A percentile compares a stretch with the other conserved stretches of the same genome.
Conservation (phyloP, 2,797 vertebrate genomes). For the Gorsachius magnificus region DNA sequence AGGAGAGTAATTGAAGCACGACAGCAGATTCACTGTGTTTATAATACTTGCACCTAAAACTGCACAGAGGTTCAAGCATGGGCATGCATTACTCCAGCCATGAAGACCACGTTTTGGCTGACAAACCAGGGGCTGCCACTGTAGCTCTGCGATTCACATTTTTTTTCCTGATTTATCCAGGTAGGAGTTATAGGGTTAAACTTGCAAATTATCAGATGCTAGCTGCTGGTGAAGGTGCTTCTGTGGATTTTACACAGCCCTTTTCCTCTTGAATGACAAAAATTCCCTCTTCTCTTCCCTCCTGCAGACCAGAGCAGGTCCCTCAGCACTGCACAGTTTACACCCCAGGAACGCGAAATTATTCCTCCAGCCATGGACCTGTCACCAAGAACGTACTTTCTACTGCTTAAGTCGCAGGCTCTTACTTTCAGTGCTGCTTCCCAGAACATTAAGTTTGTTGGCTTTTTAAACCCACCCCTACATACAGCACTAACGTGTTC, state of each 20-base stretch:
- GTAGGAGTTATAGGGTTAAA: background rate
- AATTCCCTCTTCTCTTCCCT: background rate
- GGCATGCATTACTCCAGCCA: accelerated
- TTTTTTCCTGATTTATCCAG: background rate
- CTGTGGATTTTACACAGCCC: background rate
- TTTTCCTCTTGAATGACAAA: background rate
- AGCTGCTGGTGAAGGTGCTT: background rate
- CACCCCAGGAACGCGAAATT: background rate
- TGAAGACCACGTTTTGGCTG: background rate
- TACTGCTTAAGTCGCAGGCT: background rate
- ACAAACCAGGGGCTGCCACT: background rate
- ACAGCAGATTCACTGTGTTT: background rate
- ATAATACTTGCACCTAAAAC: background rate
- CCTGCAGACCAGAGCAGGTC: background rate
- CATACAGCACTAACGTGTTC: background rate
- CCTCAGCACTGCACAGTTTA: background rate
- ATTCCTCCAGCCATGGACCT: background rate
- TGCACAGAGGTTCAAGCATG: background rate
- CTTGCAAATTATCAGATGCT: background rate
- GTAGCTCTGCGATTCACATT: background rate
- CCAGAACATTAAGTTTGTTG: background rate
- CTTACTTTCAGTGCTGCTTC: background rate
- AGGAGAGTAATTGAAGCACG: background rate
- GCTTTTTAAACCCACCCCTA: background rate
- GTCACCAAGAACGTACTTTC: background rate